Evolutionary conservation across 2,113 vertebrate species (phyloP).

Genomic region (Piaya cayana): DNA sequence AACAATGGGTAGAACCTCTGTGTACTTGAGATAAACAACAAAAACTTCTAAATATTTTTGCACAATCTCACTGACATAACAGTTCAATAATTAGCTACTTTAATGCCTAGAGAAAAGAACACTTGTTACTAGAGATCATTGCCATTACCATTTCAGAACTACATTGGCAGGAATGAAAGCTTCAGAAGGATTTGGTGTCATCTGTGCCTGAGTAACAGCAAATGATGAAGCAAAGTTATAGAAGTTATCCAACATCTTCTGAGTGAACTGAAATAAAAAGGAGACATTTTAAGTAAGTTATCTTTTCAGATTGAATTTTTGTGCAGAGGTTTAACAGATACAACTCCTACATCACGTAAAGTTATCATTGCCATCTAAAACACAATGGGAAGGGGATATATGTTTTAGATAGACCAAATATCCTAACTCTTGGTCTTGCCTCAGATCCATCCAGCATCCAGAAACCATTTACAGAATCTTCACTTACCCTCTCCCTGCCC

Average conservation of each 20-base stretch:
- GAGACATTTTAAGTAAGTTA: neutral
- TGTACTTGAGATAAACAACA: neutral
- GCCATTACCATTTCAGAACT: conserved; percentile 86
- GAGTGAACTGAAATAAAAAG: conserved; percentile 83
- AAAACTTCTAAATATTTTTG: neutral
- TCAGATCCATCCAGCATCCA: neutral
- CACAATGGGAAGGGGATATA: neutral
- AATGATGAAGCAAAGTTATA: conserved; percentile 94
- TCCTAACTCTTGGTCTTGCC: neutral
- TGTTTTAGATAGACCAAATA: neutral
- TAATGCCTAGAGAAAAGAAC: neutral
- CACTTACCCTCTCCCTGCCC: neutral
- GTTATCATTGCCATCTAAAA: neutral
- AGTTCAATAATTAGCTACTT: neutral
- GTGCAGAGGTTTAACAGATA: neutral
- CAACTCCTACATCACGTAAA: neutral
- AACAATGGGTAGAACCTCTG: neutral
- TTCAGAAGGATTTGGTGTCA: conserved; percentile 91
- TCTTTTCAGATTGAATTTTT: neutral
- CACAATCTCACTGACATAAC: neutral
- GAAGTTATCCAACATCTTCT: conserved; percentile 97
- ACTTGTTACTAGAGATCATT: neutral
- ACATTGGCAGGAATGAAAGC: conserved; percentile 93
- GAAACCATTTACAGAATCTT: neutral
- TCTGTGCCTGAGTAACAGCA: conserved; percentile 91